Base-by-base conservation (phyloP, 2,888 invertebrate species). In the Drosophila ezoana region DNA sequence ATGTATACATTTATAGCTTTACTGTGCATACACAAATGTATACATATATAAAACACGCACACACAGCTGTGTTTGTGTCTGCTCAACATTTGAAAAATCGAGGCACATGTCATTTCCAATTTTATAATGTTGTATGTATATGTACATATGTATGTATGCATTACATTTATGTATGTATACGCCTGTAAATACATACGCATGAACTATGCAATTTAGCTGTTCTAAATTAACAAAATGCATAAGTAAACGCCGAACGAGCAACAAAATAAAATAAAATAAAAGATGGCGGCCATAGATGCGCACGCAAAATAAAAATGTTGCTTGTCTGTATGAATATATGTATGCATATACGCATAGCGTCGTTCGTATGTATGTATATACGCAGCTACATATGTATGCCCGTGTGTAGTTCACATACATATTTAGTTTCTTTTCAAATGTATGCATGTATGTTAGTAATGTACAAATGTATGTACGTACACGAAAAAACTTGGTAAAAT, bases 251-350 rank as follows among this genome's bases (percentile, higher is more conserved):
- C 38, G 23, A 52, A 56, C 33, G 51, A 59, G 32, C 41, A 69
- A 66, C 52, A 65, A 76, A 76, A 72, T 72, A 75, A 76, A 72
- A 72, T 54, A 63, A 64, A 79, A 67, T 74, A 84, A 66, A 82
- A 83, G 85, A 83, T 85, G 83, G 83, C 83, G 83, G 71, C 81
- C 70, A 67, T 74, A 81, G 85, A 83, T 83, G 83, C 83, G 83
- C 83, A 85, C 83, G 83, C 82, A 83, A 85, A 85, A 83, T 81
- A 82, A 57, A 72, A 75, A 70, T 82, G 57, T 72, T 65, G 60
- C 72, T 56, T 51, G 51, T 62, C 43, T 37, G 23, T 77, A 57
- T 20, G 41, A 58, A 49, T 16, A 14, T 51, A 47, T 41, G 37
- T 41, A 54, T n/a, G 28, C 37, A 35, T 54, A 38, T 65, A 57